Percentiles rank a stretch among this genome's conserved stretches.
Evolutionary conservation across 2,113 vertebrate genomes (phyloP).

Genomic region (Mesitornis unicolor): DNA sequence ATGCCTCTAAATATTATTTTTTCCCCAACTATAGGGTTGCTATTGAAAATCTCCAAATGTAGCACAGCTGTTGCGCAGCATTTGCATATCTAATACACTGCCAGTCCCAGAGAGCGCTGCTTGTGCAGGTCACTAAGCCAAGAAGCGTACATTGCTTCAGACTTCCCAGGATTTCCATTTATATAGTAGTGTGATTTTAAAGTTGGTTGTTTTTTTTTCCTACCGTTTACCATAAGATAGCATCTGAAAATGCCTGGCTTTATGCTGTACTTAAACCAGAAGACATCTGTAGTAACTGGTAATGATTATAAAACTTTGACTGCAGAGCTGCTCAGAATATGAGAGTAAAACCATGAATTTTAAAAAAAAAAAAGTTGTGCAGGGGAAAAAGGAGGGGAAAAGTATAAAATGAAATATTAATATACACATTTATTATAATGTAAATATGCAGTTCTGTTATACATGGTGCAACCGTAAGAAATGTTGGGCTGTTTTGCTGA

Average conservation of each 20-base stretch:
- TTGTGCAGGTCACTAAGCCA: not conserved
- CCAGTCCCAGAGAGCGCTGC: accelerated
- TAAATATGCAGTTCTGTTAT: not conserved
- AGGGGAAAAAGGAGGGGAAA: not conserved
- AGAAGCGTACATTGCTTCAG: accelerated
- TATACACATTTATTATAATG: not conserved
- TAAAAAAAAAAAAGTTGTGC: not conserved
- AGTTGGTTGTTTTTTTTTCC: not conserved
- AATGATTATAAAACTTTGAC: not conserved
- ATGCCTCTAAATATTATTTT: not conserved
- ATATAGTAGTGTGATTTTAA: not conserved
- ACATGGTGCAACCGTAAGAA: not conserved
- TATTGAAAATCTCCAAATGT: not conserved
- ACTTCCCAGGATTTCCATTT: not conserved
- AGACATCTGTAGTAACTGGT: not conserved
- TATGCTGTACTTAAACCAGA: conserved; percentile 26
- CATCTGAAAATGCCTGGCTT: conserved; percentile 11
- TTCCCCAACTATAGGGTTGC: not conserved
- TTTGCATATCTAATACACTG: not conserved
- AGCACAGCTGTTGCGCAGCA: not conserved
- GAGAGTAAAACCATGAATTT: not conserved
- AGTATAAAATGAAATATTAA: not conserved
- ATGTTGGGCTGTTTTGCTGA: not conserved
- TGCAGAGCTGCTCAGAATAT: not conserved
- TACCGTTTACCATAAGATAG: not conserved